Evolutionary conservation across 2,888 invertebrate genomes (phyloP).

Genomic region (Sarcophaga rosellei): DNA sequence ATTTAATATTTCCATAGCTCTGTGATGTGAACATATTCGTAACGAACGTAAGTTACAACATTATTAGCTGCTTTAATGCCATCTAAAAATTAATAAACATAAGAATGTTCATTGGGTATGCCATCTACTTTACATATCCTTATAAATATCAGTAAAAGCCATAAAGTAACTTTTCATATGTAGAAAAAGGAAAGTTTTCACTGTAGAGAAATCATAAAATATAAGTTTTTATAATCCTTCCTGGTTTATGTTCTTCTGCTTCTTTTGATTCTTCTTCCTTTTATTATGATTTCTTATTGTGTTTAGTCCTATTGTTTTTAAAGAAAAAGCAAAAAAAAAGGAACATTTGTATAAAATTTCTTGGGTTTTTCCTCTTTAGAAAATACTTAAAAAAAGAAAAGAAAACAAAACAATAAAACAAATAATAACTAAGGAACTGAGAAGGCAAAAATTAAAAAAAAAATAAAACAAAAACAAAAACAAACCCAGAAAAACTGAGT

Average conservation of each 20-base stretch:
- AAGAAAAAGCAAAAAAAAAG: slow-evolving; percentile 13
- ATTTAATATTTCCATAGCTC: too few relatives aligned
- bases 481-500: neutral
- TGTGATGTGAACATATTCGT: too few relatives aligned
- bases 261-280: neutral
- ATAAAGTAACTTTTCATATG: slow-evolving; percentile 33
- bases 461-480: neutral
- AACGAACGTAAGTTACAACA: too few relatives aligned
- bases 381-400: neutral
- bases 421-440: slow-evolving; percentile 3
- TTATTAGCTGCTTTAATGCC: too few relatives aligned
- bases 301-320: slow-evolving; percentile 11
- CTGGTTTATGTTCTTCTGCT: slow-evolving; percentile 35
- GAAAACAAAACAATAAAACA: neutral
- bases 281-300: slow-evolving; percentile 36
- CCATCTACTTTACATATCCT: slow-evolving; percentile 9
- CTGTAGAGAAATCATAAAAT: slow-evolving; percentile 59
- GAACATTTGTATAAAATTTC: neutral
- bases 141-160: neutral
- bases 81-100: too few relatives aligned
- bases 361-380: slow-evolving; percentile 5
- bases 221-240: slow-evolving; percentile 67
- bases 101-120: slow-evolving; percentile 7
- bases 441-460: neutral
- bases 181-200: slow-evolving; percentile 33